Evolutionary conservation across 2,113 vertebrate species (phyloP).

Genomic region (Callocephalon fimbriatum): DNA sequence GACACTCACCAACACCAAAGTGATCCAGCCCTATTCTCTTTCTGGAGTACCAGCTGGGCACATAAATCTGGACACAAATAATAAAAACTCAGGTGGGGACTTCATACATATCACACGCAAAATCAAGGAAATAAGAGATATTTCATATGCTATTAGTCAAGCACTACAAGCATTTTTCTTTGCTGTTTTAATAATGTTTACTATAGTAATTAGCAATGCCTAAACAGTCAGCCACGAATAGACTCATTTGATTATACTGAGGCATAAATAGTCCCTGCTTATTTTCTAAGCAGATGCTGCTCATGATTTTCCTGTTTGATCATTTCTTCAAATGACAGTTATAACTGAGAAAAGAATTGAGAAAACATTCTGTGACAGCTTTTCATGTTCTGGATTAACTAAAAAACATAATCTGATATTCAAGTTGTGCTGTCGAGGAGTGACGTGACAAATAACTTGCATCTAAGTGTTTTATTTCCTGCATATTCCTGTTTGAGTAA

Average conservation of each 20-base stretch:
- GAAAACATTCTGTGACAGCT: slow-evolving; percentile 63
- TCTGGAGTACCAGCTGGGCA: background rate
- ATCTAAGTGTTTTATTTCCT: background rate
- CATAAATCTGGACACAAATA: background rate
- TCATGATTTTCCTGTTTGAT: slow-evolving; percentile 53
- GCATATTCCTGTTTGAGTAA: background rate
- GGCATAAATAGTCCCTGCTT: background rate
- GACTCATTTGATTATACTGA: background rate
- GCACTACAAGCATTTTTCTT: background rate
- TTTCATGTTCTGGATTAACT: slow-evolving; percentile 20
- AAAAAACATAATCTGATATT: slow-evolving; percentile 40
- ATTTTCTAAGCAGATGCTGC: slow-evolving; percentile 63
- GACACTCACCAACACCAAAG: background rate
- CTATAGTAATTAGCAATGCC: background rate
- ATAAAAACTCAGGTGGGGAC: background rate
- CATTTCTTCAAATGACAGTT: slow-evolving; percentile 61
- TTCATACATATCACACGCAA: background rate
- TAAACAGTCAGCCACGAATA: background rate
- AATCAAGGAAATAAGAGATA: background rate
- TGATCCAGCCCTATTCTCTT: no score
- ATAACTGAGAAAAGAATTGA: slow-evolving; percentile 59
- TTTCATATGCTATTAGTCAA: background rate
- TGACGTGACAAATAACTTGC: background rate
- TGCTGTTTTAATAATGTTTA: background rate
- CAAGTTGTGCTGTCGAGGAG: slow-evolving; percentile 36